These are phyloP conservation scores for Cepphus grylle DNA, from an alignment of 2,113 vertebrate species.

Conservation along the genomic window DNA sequence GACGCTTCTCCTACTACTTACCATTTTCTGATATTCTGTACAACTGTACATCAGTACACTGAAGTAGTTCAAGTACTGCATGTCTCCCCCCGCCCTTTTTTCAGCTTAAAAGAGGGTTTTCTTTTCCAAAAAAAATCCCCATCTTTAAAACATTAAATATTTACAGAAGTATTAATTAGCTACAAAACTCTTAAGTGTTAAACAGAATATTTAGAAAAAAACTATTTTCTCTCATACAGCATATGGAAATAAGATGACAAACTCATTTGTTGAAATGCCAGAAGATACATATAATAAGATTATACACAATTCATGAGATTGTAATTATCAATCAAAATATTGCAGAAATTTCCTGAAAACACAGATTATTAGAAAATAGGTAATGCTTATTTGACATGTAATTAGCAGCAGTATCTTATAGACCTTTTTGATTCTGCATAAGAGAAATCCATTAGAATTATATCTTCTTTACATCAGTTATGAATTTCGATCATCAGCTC, in stretches of 20 bases:
- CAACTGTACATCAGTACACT: accelerated
- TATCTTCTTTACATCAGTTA: background rate
- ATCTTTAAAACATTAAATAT: background rate
- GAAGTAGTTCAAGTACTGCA: background rate
- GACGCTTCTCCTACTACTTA: background rate
- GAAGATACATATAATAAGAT: background rate
- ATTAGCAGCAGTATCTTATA: background rate
- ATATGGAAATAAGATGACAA: background rate
- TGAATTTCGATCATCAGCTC: background rate
- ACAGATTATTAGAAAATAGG: background rate
- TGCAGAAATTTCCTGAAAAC: background rate
- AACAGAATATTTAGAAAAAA: background rate
- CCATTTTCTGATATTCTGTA: background rate
- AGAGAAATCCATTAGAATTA: background rate
- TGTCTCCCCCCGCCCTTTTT: too few relatives aligned
- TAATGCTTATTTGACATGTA: background rate
- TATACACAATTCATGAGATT: background rate
- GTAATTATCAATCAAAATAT: background rate
- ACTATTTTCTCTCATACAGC: background rate
- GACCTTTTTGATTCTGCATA: background rate
- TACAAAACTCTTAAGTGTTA: background rate
- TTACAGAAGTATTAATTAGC: background rate
- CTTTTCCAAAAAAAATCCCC: background rate
- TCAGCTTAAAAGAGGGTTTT: background rate
- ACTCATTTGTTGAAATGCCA: background rate